Evolutionary conservation across 2,797 vertebrate species (phyloP), one percentile per base, ranked within the genome.

Genomic region (Gymnothorax javanicus): DNA sequence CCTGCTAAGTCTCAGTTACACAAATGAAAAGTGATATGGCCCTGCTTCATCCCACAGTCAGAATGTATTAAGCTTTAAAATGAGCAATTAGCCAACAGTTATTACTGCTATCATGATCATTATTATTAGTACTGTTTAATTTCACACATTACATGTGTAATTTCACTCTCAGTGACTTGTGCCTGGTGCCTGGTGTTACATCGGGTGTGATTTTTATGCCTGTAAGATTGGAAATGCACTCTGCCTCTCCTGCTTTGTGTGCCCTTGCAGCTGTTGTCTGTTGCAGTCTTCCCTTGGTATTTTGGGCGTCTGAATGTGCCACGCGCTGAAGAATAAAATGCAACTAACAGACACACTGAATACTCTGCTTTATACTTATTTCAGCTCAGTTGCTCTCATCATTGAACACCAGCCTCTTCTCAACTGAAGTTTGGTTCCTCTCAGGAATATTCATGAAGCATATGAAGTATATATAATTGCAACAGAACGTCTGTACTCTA

Each of bases 231-330:
- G 77, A 11, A 56, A 81, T 81, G 17, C 54, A 56, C 77, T 23
- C 50, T 56, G 77, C 20, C 77, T 23, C 20, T 12, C 9, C 73
- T 50, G 43, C 43, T 6, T 3, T n/a, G 52, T 81, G 77, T 81
- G 77, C 50, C 52, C 52, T 56, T 81, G 77, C 77, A 81, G 77
- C 77, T 81, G 77, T 81, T 23, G 77, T 81, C 77, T 56, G 77
- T 25, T 20, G 33, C 43, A 43, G 71, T 6, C 56, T 11, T 56
- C 7, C 56, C 77, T 1, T 9, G 17, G 50, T 81, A 20, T 81
- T 17, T n/a, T 20, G 20, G 77, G 77, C 77, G 77, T 81, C 77
- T 56, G 77, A 52, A 9, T n/a, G 77, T n/a, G 50, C 50, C 52
- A 11, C 11, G 11, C 52, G 77, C 77, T 56, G 20, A 81, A 81